Evolutionary conservation across 2,888 invertebrate genomes (phyloP).

Genomic region (Ferdinandea cuprea): DNA sequence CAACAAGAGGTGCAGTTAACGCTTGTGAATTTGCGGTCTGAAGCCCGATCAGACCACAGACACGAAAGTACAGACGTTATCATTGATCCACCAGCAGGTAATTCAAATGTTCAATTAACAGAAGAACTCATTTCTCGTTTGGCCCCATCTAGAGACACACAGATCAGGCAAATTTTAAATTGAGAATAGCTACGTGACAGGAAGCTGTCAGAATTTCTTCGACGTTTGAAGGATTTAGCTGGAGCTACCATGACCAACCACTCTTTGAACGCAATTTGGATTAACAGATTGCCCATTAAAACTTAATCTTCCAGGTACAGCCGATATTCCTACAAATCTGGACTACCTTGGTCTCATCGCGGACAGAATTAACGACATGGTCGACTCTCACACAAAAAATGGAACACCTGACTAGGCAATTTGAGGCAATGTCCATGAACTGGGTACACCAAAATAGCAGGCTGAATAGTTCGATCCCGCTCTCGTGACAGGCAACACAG

Average conservation of each 20-base stretch:
- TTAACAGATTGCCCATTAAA: slow-evolving; percentile 2
- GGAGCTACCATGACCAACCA: background rate
- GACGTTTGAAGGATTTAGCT: background rate
- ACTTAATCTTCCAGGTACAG: slow-evolving; percentile 1
- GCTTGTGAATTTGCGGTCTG: background rate
- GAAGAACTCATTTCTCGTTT: slow-evolving; percentile 15
- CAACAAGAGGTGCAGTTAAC: slow-evolving; percentile 9
- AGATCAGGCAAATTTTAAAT: slow-evolving; percentile 15
- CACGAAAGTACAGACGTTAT: slow-evolving; percentile 4
- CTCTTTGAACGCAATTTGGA: slow-evolving; percentile 6
- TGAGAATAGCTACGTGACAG: slow-evolving; percentile 18
- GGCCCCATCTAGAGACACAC: slow-evolving; percentile 17
- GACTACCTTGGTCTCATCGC: slow-evolving; percentile 12
- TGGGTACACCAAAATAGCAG: no score
- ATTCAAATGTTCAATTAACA: background rate
- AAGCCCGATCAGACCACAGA: slow-evolving; percentile 3
- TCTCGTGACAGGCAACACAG: no score
- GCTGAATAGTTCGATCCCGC: no score
- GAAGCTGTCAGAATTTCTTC: slow-evolving; percentile 4
- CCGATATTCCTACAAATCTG: background rate
- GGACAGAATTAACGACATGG: no score
- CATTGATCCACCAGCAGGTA: slow-evolving; percentile 2
- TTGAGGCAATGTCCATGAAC: no score
- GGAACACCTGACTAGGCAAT: no score
- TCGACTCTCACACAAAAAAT: no score